These are phyloP conservation scores for Anarrhichthys ocellatus DNA, from an alignment of 2,113 vertebrate species.

Conservation along the genomic window DNA sequence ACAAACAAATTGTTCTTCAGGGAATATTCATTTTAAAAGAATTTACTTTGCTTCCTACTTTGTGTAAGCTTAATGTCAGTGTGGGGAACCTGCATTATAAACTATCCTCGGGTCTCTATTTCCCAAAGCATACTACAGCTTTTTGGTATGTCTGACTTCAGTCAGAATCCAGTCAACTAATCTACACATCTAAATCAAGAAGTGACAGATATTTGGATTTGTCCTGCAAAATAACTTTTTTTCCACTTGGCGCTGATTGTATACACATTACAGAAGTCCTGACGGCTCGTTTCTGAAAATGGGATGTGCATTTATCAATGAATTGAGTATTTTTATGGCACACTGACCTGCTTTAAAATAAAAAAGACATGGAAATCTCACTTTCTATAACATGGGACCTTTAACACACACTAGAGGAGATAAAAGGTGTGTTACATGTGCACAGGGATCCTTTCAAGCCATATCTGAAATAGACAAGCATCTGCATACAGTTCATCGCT, in stretches of 20 bases:
- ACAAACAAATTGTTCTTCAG: not conserved
- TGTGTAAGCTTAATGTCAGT: not conserved
- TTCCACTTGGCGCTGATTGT: too few species aligned
- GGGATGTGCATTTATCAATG: not conserved
- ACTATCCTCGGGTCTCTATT: not conserved
- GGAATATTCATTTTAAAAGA: not conserved
- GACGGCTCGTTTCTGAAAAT: too few species aligned
- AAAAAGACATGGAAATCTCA: too few species aligned
- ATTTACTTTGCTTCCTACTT: not conserved
- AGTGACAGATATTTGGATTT: constrained; percentile 5
- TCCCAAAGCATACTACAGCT: not conserved
- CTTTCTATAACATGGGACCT: too few species aligned
- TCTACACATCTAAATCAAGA: not conserved
- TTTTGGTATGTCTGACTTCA: not conserved
- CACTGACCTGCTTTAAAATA: too few species aligned
- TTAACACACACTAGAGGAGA: not conserved
- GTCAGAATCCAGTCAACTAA: not conserved
- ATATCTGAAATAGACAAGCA: not conserved
- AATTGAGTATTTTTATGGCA: too few species aligned
- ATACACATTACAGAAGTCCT: too few species aligned
- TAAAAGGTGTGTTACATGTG: not conserved
- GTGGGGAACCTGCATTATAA: not conserved
- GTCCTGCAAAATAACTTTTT: not conserved
- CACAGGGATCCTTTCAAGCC: not conserved
- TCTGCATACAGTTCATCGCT: not conserved